Conservation (phyloP, 2,888 invertebrate species). For the Eustalomyia histrio region DNA sequence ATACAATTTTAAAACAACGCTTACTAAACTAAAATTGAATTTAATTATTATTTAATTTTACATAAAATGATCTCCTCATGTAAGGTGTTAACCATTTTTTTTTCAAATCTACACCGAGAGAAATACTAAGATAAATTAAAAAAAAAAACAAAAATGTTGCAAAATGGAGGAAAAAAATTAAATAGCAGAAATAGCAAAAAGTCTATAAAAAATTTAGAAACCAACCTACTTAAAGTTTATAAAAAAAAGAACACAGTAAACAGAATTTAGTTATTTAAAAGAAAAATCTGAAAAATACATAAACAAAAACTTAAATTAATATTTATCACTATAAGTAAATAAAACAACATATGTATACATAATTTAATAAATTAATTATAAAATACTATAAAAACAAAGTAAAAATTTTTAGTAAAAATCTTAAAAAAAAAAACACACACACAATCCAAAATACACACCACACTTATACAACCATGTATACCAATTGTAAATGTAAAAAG, state of each 20-base stretch:
- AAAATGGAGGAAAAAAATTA: constrained; percentile 39
- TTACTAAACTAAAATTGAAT: constrained; percentile 29
- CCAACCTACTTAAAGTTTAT: constrained; percentile 46
- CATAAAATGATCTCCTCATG: constrained; percentile 68
- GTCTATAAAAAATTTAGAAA: constrained; percentile 47
- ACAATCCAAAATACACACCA: constrained; percentile 50
- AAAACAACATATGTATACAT: constrained; percentile 60
- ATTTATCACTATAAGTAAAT: constrained; percentile 61
- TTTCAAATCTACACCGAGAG: constrained; percentile 42
- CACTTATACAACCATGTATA: constrained; percentile 58
- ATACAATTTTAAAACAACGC: constrained; percentile 39
- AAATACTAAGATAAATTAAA: constrained; percentile 62
- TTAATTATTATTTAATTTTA: constrained; percentile 49
- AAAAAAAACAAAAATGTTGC: constrained; percentile 55
- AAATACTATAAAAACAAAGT: constrained; percentile 48
- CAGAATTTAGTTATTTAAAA: constrained; percentile 59
- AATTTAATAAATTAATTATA: constrained; percentile 63
- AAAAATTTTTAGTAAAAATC: constrained; percentile 64
- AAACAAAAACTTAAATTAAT: constrained; percentile 60
- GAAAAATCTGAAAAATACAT: constrained; percentile 47
- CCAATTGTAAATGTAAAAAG: constrained; percentile 64
- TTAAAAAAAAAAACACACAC: constrained; percentile 41
- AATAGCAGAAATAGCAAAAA: constrained; percentile 33
- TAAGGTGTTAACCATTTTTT: constrained; percentile 69
- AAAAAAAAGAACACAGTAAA: constrained; percentile 49